phyloP scores from a whole-genome alignment of 2,113 vertebrate species.

The Anhinga anhinga region DNA sequence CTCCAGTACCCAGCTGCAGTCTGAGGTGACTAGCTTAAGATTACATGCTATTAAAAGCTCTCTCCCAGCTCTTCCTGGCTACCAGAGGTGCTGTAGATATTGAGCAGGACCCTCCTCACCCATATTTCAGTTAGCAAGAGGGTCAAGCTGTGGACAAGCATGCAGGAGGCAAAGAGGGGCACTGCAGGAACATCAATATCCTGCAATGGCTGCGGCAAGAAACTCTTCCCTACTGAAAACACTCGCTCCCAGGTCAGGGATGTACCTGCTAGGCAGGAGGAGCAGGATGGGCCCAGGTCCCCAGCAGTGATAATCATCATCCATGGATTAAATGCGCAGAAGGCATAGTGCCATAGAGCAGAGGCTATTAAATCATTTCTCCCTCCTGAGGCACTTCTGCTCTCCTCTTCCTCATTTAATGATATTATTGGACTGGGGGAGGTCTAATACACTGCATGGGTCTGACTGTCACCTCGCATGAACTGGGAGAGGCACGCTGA shows the following conservation, averaged over 20 bases:
- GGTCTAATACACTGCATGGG: not conserved
- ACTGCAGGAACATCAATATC: not conserved
- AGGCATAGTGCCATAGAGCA: not conserved
- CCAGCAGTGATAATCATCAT: not conserved
- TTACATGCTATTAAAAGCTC: not conserved
- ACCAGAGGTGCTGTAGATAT: not conserved
- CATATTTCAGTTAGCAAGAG: not conserved
- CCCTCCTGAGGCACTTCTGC: not conserved
- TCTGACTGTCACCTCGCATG: not conserved
- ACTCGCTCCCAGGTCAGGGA: not conserved
- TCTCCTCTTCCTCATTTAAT: not conserved
- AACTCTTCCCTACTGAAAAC: not conserved
- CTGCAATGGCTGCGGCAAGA: not conserved
- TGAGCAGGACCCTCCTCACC: not conserved
- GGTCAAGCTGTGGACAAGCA: not conserved
- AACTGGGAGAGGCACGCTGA: not conserved
- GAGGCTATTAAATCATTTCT: not conserved
- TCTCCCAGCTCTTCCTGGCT: not conserved
- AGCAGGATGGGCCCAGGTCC: not conserved
- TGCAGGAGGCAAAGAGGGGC: not conserved
- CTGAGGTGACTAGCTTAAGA: not conserved
- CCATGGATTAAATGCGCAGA: not conserved
- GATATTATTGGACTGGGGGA: not conserved
- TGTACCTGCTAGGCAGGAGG: not conserved
- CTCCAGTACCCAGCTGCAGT: not conserved